phyloP scores from a whole-genome alignment of 1,140 invertebrate species.

The Drosophila serrata region DNA sequence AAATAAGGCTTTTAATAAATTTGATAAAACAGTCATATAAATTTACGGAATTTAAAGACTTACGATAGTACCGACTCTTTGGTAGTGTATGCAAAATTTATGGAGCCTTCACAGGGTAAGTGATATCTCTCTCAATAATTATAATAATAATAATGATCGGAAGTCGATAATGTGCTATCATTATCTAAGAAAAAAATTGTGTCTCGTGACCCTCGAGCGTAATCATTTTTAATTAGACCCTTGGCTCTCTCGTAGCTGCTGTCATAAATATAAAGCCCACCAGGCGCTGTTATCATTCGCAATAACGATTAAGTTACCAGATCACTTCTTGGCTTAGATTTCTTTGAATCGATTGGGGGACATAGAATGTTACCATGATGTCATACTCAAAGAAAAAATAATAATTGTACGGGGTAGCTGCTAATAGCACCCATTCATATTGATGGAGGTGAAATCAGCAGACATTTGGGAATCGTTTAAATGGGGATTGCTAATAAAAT shows the following conservation, averaged over 20 bases:
- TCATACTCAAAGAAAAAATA: conserved; percentile 9
- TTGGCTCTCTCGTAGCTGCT: neutral
- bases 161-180: neutral
- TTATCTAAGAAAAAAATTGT: neutral
- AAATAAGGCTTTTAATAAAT: conserved; percentile 21
- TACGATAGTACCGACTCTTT: conserved; percentile 33
- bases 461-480: conserved; percentile 8
- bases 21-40: conserved; percentile 40
- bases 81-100: conserved; percentile 54
- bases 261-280: conserved; percentile 11
- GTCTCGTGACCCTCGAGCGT: conserved; percentile 26
- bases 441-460: neutral
- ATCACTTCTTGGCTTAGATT: conserved; percentile 23
- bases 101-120: conserved; percentile 1
- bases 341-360: conserved; percentile 31
- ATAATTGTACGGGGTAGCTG: neutral
- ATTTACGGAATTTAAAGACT: conserved; percentile 36
- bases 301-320: conserved; percentile 31
- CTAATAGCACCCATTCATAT: conserved; percentile 15
- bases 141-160: neutral
- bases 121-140: no score
- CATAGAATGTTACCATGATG: conserved; percentile 19
- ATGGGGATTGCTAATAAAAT: conserved; percentile 2
- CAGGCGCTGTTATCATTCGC: conserved; percentile 21
- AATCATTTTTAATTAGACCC: conserved; percentile 53